Evolutionary conservation across 2,113 vertebrate species (phyloP).

Genomic region (Aegithalos caudatus): DNA sequence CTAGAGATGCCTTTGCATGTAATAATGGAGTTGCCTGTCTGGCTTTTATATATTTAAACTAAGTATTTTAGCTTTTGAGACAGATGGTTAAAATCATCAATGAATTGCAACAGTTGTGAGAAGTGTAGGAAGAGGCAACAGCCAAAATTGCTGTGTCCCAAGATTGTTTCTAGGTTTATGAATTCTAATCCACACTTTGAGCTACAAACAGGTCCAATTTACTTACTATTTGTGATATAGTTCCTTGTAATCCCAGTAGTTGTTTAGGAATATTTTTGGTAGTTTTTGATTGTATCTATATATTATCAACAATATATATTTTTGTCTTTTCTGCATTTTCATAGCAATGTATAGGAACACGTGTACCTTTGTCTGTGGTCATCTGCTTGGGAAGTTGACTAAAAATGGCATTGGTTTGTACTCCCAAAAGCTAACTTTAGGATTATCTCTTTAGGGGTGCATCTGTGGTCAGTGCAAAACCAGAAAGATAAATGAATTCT

Average conservation of each 20-base stretch:
- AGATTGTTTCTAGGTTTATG: background rate
- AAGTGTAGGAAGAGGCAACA: background rate
- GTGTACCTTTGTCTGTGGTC: background rate
- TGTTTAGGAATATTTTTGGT: background rate
- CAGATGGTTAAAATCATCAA: constrained; percentile 29
- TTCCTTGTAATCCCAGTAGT: background rate
- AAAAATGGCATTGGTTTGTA: background rate
- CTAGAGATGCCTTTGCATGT: background rate
- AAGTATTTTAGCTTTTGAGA: background rate
- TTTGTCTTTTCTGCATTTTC: background rate
- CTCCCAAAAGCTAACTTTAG: background rate
- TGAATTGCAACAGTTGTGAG: background rate
- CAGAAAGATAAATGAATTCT: background rate
- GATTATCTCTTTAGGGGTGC: background rate
- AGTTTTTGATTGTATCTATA: background rate
- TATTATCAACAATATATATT: background rate
- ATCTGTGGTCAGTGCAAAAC: background rate
- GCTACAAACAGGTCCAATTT: background rate
- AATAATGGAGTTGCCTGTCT: background rate
- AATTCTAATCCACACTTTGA: background rate
- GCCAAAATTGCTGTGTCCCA: background rate
- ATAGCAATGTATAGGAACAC: background rate
- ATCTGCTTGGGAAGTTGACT: background rate
- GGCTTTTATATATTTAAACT: background rate
- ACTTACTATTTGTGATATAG: background rate